Base-by-base conservation (phyloP, 53 echinoderm and acorn worm genomes). In the Arbacia lixula region DNA sequence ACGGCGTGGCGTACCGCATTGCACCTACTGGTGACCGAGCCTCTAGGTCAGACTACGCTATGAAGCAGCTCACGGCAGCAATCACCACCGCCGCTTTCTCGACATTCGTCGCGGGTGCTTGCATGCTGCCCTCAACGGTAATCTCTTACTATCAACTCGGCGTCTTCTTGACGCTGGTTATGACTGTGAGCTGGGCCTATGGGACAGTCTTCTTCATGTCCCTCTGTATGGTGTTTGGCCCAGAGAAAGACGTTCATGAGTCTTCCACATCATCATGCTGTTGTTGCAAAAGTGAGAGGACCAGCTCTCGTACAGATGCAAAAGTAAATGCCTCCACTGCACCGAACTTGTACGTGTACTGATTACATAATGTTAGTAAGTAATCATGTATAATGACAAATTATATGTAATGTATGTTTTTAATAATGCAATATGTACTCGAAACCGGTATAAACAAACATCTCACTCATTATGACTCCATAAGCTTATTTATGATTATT, bases 1-100 rank as follows among this genome's bases (percentile, higher is more conserved):
- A 93, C 52, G 93, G 95, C 19, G 93, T 95, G 33, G 95, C 92
- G 3, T 95, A 91, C 71, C 65, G 91, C n/a, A 60, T 95, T 26
- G 93, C 95, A 19, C 91, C 89, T 54, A 68, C 41, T 22, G 51
- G 50, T 8, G 68, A 83, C 12, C 80, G 91, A 3, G 49, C 67
- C n/a, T 60, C 79, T 2, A 71, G 87, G 34, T 72, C 93, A 12
- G 19, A 66, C 26, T 87, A 72, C 58, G 85, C 95, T 0, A 27
- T 93, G 49, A 71, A 46, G 8, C 84, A 78, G 16, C 69, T 95
- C 17, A 85, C 84, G 16, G 60, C 91, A 0, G 93, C 95, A 16
- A 95, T 93, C 21, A 88, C 93, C 1, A 85, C 93, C 19, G 95
- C 95, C 9, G 95, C 93, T 17, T 12, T 95, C 5, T 93, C 95